phyloP scores from a whole-genome alignment of 2,113 vertebrate genomes.

The Fulica atra region DNA sequence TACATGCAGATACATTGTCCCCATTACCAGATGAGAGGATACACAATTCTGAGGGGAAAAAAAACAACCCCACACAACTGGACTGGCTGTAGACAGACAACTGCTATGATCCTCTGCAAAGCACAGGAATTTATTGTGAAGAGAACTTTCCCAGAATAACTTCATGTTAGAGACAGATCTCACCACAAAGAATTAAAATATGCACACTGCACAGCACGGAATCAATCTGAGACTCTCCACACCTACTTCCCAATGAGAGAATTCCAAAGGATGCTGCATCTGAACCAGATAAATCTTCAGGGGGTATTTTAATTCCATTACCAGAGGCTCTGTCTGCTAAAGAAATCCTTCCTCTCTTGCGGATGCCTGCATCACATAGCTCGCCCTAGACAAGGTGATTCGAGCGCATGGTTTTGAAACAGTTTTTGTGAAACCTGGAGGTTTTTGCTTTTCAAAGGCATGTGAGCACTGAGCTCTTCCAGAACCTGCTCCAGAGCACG shows the following conservation, averaged over 20 bases:
- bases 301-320: slow-evolving; percentile 6
- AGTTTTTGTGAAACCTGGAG: not conserved
- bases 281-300: slow-evolving; percentile 7
- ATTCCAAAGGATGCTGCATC: slow-evolving; percentile 9
- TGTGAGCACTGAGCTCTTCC: not conserved
- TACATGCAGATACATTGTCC: not conserved
- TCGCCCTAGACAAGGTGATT: not conserved
- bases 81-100: not conserved
- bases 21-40: not conserved
- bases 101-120: not conserved
- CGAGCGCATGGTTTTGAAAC: not conserved
- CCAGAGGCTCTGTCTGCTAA: not conserved
- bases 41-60: not conserved
- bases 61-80: not conserved
- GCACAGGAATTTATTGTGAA: not conserved
- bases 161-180: not conserved
- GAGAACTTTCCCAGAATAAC: not conserved
- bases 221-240: slow-evolving; percentile 4
- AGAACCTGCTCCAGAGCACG: not conserved
- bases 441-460: not conserved
- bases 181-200: not conserved
- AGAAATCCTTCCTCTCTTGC: not conserved
- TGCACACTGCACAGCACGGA: not conserved
- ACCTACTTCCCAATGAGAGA: not conserved
- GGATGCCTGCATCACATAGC: not conserved